phyloP scores from a whole-genome alignment of 2,113 vertebrate genomes.

The Nipponia nippon region DNA sequence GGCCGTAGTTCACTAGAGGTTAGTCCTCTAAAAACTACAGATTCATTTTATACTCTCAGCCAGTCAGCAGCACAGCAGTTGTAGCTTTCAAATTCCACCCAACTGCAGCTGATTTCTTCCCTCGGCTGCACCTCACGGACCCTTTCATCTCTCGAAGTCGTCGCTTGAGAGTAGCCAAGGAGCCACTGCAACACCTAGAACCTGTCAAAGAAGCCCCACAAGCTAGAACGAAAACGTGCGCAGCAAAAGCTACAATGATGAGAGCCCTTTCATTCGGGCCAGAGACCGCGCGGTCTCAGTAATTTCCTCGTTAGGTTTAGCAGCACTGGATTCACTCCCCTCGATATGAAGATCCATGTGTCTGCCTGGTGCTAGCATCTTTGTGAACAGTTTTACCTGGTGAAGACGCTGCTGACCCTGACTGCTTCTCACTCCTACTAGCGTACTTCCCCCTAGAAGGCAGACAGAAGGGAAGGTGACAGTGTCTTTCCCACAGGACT shows the following conservation, averaged over 20 bases:
- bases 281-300: neutral
- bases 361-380: neutral
- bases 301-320: neutral
- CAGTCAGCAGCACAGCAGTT: neutral
- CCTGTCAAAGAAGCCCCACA: neutral
- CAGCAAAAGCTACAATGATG: neutral
- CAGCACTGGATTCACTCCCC: neutral
- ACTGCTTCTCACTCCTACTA: neutral
- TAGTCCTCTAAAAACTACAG: neutral
- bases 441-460: neutral
- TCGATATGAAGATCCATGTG: rapidly evolving
- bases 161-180: rapidly evolving
- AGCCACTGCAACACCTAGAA: neutral
- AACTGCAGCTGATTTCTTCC: neutral
- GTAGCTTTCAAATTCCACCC: neutral
- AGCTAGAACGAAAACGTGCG: rapidly evolving
- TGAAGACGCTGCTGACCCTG: neutral
- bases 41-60: neutral
- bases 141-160: neutral
- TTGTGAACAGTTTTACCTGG: too few relatives aligned
- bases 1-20: neutral
- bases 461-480: neutral
- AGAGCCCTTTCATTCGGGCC: rapidly evolving
- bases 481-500: neutral
- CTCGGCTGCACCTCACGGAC: neutral